A percentile compares a stretch with the other conserved stretches of the same genome.
Conservation (phyloP, 2,797 vertebrate genomes). For the Hippoglossus hippoglossus region DNA sequence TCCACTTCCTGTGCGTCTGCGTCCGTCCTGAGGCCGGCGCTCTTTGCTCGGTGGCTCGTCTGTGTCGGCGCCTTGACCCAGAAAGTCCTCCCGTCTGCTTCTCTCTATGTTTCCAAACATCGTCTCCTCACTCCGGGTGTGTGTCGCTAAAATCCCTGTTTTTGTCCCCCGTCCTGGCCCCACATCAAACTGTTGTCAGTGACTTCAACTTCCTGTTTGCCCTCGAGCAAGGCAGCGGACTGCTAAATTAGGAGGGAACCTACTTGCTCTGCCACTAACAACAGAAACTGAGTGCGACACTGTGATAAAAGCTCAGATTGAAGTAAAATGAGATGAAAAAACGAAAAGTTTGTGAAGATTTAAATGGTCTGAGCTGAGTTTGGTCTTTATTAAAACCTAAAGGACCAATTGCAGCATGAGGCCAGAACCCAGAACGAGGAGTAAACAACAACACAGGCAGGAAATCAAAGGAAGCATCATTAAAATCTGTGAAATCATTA, state of each 20-base stretch:
- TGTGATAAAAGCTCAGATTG: background rate
- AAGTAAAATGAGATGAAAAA: background rate
- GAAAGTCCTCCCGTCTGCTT: conserved; percentile 33
- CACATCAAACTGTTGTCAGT: background rate
- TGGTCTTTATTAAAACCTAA: too few relatives aligned
- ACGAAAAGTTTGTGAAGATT: background rate
- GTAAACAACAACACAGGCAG: background rate
- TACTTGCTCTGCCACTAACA: background rate
- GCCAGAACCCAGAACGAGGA: background rate
- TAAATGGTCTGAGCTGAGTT: background rate
- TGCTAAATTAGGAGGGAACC: background rate
- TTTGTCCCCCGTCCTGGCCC: background rate
- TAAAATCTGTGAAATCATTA: background rate
- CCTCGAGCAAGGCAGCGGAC: conserved; percentile 12
- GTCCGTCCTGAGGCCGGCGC: conserved; percentile 49
- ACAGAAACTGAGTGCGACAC: too few relatives aligned
- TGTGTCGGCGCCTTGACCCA: conserved; percentile 59
- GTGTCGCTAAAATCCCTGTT: conserved; percentile 12
- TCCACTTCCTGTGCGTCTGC: conserved; percentile 12
- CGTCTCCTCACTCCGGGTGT: background rate
- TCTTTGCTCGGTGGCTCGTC: conserved; percentile 22
- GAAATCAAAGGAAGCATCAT: background rate
- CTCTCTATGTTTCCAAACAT: conserved; percentile 12
- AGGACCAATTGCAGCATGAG: background rate
- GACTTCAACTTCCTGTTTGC: conserved; percentile 1